These are phyloP conservation scores for Conus ventricosus DNA, from an alignment of 1,140 invertebrate genomes.

Conservation along the genomic window DNA sequence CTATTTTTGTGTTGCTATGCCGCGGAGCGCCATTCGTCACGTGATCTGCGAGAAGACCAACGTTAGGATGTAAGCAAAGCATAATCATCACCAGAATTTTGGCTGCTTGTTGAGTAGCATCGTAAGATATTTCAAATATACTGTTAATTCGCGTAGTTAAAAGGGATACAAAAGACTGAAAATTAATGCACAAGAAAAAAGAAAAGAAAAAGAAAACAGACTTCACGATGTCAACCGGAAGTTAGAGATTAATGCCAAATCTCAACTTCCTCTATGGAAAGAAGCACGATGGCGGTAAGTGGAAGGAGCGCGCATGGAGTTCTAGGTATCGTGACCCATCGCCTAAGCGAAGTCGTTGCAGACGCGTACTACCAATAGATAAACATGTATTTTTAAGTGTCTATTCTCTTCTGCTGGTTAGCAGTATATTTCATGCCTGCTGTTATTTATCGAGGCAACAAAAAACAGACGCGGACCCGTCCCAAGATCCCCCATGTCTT, in stretches of 20 bases:
- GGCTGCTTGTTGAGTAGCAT: too few species aligned
- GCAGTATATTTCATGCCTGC: too few species aligned
- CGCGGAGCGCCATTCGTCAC: conserved; percentile 13
- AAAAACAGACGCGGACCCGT: too few species aligned
- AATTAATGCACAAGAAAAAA: neutral
- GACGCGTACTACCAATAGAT: too few species aligned
- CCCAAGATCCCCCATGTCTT: too few species aligned
- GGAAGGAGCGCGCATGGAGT: neutral
- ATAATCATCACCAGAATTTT: neutral
- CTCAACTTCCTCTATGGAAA: neutral
- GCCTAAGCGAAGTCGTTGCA: neutral
- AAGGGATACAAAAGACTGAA: neutral
- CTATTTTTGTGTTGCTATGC: conserved; percentile 26
- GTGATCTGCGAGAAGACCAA: neutral
- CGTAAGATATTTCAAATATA: too few species aligned
- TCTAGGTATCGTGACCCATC: neutral
- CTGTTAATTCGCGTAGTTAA: too few species aligned
- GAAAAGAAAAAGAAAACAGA: neutral
- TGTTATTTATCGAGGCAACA: too few species aligned
- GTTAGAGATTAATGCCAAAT: neutral
- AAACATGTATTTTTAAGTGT: too few species aligned
- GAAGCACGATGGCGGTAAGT: neutral
- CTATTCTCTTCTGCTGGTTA: too few species aligned
- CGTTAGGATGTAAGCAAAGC: neutral
- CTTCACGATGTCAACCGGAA: neutral